Evolutionary conservation across 2,797 vertebrate species (phyloP), one percentile per base, ranked within the genome.

Genomic region (Florisuga fusca): DNA sequence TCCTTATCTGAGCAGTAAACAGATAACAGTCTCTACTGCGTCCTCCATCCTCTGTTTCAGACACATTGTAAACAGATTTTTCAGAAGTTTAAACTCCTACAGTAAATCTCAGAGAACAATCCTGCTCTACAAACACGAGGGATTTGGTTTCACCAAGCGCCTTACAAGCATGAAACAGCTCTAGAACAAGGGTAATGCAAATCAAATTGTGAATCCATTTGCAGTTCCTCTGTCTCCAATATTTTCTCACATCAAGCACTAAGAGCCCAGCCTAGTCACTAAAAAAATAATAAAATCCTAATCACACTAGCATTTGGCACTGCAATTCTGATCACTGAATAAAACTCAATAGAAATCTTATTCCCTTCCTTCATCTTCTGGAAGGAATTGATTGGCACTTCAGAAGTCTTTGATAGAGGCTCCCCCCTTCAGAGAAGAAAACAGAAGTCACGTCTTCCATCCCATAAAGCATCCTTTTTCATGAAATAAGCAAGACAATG

Each of bases 1-100:
- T 98, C 97, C 98, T 99, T 98, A 99, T 99, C 98, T 98, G 94
- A 96, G 97, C 97, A 89, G 95, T 97, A 98, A 98, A 98, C 97
- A 98, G 98, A 98, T 98, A 98, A 98, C 96, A 97, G 98, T 98
- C 97, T 97, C 96, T 79, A 95, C 95, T 96, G 96, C 96, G 96
- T 98, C 97, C 95, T 98, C 97, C 95, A 95, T 62, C 92, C 93
- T 97, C 97, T 41, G 66, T 97, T 95, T 95, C 96, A 98, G 97
- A 98, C 97, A 92, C 92, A 96, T 38, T 95, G 97, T 98, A 98
- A 98, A 98, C 97, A 98, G 96, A 93, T 95, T 95, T 78, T 94
- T 97, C 92, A 98, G 97, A 97, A 96, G 90, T 94, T 96, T 91
- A 53, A 88, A 93, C 96, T 96, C 95, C 94, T 95, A 94, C 94